Conservation (phyloP, 2,888 invertebrate genomes). For the Lasiommata megera region DNA sequence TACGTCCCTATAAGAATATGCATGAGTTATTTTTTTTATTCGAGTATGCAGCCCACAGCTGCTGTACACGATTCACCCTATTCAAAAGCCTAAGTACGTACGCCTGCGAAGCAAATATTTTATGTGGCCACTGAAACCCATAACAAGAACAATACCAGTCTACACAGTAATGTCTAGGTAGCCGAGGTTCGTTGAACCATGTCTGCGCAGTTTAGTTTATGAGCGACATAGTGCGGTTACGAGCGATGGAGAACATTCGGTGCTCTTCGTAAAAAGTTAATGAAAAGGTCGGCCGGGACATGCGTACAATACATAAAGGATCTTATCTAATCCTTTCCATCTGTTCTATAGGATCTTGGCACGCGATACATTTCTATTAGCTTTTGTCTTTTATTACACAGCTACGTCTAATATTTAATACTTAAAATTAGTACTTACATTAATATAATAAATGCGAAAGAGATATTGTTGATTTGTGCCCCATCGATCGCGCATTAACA, state of each 20-base stretch:
- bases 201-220: conserved; percentile 35
- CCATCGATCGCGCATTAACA: no score
- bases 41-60: no score
- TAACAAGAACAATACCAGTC: conserved; percentile 28
- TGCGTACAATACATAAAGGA: background rate
- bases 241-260: conserved; percentile 42
- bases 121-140: conserved; percentile 8
- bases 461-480: no score
- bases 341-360: no score
- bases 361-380: no score
- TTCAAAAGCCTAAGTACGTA: background rate
- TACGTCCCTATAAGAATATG: no score
- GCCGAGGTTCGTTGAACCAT: conserved; percentile 41
- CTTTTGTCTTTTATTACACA: no score
- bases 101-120: conserved; percentile 6
- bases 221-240: conserved; percentile 38
- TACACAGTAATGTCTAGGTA: conserved; percentile 32
- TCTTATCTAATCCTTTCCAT: background rate
- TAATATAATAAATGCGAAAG: no score
- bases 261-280: conserved; percentile 45
- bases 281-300: conserved; percentile 46
- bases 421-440: no score
- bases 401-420: no score
- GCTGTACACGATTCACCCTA: no score
- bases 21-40: no score